phyloP scores from a whole-genome alignment of 2,888 invertebrate genomes.

The Morpho helenor region DNA sequence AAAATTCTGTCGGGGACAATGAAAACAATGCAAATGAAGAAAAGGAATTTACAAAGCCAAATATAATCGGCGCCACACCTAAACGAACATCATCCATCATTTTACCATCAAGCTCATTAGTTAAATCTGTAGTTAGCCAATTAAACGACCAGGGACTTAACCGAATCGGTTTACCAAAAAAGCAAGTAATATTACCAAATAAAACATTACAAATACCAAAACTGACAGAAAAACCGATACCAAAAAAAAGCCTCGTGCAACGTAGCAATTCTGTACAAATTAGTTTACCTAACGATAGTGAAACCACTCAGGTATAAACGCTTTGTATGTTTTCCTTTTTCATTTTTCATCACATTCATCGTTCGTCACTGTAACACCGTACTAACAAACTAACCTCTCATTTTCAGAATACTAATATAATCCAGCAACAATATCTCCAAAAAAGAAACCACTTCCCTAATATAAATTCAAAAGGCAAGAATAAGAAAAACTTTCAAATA shows the following conservation, averaged over 20 bases:
- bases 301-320: constrained; percentile 69
- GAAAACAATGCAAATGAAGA: constrained; percentile 32
- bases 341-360: constrained; percentile 26
- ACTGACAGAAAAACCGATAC: constrained; percentile 67
- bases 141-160: constrained; percentile 64
- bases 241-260: constrained; percentile 63
- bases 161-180: constrained; percentile 61
- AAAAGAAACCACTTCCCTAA: constrained; percentile 78
- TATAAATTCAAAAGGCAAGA: constrained; percentile 67
- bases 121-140: constrained; percentile 64
- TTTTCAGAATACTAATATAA: constrained; percentile 81
- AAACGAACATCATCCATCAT: constrained; percentile 52
- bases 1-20: constrained; percentile 33
- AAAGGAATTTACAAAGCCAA: constrained; percentile 50
- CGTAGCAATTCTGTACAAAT: constrained; percentile 70
- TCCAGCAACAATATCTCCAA: constrained; percentile 79
- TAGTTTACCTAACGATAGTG: constrained; percentile 49
- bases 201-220: constrained; percentile 75
- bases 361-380: constrained; percentile 34
- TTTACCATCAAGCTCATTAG: constrained; percentile 66
- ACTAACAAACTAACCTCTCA: constrained; percentile 37
- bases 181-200: constrained; percentile 67
- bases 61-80: constrained; percentile 69
- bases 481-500: constrained; percentile 82
- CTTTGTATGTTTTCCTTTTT: constrained; percentile 44